These are phyloP conservation scores for Sclerodermus sp. DNA, from an alignment of 2,888 invertebrate genomes.

Conservation along the genomic window DNA sequence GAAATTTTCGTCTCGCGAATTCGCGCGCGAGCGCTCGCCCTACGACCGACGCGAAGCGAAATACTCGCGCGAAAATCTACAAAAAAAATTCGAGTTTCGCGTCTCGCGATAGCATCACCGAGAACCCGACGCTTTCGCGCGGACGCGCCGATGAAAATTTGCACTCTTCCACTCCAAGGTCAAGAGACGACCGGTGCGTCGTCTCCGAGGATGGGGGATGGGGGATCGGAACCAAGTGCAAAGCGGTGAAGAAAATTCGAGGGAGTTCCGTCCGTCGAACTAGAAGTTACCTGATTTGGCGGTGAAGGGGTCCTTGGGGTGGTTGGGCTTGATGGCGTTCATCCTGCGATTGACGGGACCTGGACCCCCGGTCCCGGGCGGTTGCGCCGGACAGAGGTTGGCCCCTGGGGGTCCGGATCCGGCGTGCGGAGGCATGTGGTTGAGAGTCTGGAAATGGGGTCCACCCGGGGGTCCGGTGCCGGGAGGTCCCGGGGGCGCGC, in stretches of 20 bases:
- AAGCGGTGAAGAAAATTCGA: neutral
- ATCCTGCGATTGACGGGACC: slow-evolving; percentile 73
- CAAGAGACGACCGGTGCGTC: too few species aligned
- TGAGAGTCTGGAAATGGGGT: slow-evolving; percentile 34
- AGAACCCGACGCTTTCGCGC: too few species aligned
- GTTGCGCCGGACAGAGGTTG: slow-evolving; percentile 3
- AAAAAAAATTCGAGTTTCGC: too few species aligned
- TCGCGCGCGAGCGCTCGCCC: too few species aligned
- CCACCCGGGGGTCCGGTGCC: slow-evolving; percentile 50
- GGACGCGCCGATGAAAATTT: too few species aligned
- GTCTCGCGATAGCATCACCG: too few species aligned
- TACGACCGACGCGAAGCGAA: too few species aligned
- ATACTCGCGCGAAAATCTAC: too few species aligned
- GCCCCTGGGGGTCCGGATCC: slow-evolving; percentile 14
- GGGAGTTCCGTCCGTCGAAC: neutral
- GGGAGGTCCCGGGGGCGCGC: slow-evolving; percentile 56
- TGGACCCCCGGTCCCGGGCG: slow-evolving; percentile 38
- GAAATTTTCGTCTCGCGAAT: too few species aligned
- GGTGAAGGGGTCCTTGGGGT: slow-evolving; percentile 79
- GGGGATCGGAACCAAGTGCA: too few species aligned
- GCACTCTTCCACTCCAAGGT: too few species aligned
- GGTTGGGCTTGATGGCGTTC: slow-evolving; percentile 87
- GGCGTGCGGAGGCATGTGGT: slow-evolving; percentile 20
- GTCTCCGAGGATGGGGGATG: too few species aligned
- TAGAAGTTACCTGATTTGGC: slow-evolving; percentile 70